Base-by-base conservation (phyloP, 2,888 invertebrate genomes). In the Drosophila gaucha region DNA sequence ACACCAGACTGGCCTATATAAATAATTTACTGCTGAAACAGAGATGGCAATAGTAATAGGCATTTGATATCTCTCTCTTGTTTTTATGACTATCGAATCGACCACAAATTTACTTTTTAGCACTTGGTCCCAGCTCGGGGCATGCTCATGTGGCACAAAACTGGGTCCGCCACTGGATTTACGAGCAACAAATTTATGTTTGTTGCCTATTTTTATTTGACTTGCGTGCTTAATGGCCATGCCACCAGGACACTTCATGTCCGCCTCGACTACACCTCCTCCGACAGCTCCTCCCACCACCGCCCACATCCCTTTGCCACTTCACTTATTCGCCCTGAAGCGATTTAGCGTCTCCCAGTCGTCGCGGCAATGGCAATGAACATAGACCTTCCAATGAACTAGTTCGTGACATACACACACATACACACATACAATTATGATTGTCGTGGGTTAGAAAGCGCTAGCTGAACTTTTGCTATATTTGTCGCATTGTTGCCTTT, bases 51-150 rank as follows among this genome's bases (percentile, higher is more conserved):
- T 33, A 64, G 55, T 50, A 56, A 57, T 44, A 43, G 41, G 43
- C 57, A 69, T 65, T 74, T 57, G 55, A 55, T 73, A 58, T 74
- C 66, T 78, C 66, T 67, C 64, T 68, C 67, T 44, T 63, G 70
- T 72, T 79, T 80, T 84, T 84, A 84, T 78, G 87, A 85, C 85
- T 86, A 86, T 88, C 74, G 86, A 85, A 88, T 88, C 88, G 85
- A 78, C 88, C 85, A 88, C 85, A 85, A 85, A 85, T 88, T 86
- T 86, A 88, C 83, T 88, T 88, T 88, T 86, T 87, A 84, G 86
- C 87, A 84, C 84, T 82, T 75, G 87, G 78, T 84, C 85, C 84
- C 87, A 56, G 86, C 82, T 58, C 66, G 67, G 67, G 84, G 84
- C 86, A 86, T 75, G 75, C 60, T 66, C 62, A 67, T 74, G 56